Conservation (phyloP, 2,113 vertebrate genomes). For the Gobiocypris rarus region DNA sequence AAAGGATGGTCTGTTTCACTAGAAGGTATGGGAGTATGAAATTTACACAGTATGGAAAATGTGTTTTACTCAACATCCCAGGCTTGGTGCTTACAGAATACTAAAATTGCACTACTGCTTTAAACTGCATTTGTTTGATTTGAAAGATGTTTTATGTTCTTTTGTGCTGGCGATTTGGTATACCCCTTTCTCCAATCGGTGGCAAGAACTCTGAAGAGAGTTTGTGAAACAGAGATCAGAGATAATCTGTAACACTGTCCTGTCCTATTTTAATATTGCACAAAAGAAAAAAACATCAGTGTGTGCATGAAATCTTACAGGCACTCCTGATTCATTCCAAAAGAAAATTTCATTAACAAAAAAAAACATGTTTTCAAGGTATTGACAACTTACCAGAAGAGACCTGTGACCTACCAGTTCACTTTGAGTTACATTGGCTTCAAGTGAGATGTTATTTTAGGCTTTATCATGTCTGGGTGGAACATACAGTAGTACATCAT, state of each 20-base stretch:
- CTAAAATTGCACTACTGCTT: neutral
- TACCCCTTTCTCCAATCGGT: neutral
- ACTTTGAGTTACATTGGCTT: neutral
- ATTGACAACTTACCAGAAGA: neutral
- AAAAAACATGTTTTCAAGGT: no score
- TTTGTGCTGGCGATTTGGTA: neutral
- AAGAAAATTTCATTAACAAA: no score
- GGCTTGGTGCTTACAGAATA: neutral
- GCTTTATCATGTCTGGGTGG: neutral
- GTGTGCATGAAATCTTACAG: no score
- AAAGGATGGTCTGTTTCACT: no score
- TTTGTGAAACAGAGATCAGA: neutral
- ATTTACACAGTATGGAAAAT: neutral
- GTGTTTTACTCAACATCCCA: neutral
- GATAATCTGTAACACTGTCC: neutral
- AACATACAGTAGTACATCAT: neutral
- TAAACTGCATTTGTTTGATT: neutral
- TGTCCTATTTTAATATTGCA: no score
- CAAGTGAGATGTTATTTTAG: neutral
- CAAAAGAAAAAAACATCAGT: no score
- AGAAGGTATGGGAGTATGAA: neutral
- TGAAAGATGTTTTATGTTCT: neutral
- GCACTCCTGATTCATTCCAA: no score
- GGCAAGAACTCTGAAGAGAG: neutral
- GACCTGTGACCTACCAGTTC: neutral